Evolutionary conservation across 2,113 vertebrate species (phyloP), one percentile per base, ranked within the genome.

Genomic region (Centropristis striata): DNA sequence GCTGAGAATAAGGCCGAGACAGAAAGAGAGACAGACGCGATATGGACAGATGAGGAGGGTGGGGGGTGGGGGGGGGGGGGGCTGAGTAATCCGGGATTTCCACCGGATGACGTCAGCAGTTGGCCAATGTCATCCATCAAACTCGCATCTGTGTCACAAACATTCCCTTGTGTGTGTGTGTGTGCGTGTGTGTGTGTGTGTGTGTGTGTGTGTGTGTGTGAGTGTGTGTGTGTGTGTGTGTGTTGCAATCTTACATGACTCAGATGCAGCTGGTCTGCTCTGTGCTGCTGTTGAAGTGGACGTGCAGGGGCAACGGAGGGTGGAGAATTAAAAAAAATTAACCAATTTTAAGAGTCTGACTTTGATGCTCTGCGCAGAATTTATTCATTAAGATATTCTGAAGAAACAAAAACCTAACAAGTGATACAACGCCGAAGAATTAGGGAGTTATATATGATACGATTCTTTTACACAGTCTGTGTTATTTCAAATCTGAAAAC

Each of bases 21-120:
- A 2, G 51, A 25, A 25, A 42, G 23, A 41, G 49, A 83, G 50
- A 68, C 32, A 23, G 66, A 49, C 28, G 41, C 75, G 72, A 83
- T 15, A 53, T 57, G 66, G 76, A 81, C 72, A 71, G 80, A 88
- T 76, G 44, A 72, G 74, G 39, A 37, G 47, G n/a, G n/a, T n/a
- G n/a, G n/a, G 16, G 51, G 9, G 51, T 6, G 2, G 59, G 66
- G 54, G 42, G 27, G 49, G 51, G 41, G 65, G 68, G 27, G 50
- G 23, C 37, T 85, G 84, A 92, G 85, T 92, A 92, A 91, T 92
- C 88, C 50, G 81, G 90, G 88, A 91, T 94, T 95, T 93, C 90
- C 88, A 91, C 69, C 18, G 10, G 36, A 79, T 92, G 86, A 93
- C 85, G 88, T 93, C 90, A 88, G 65, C 75, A 74, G 71, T 87